Evolutionary conservation across 2,888 invertebrate species (phyloP), one percentile per base, ranked within the genome.

Genomic region (Campaea margaritaria): DNA sequence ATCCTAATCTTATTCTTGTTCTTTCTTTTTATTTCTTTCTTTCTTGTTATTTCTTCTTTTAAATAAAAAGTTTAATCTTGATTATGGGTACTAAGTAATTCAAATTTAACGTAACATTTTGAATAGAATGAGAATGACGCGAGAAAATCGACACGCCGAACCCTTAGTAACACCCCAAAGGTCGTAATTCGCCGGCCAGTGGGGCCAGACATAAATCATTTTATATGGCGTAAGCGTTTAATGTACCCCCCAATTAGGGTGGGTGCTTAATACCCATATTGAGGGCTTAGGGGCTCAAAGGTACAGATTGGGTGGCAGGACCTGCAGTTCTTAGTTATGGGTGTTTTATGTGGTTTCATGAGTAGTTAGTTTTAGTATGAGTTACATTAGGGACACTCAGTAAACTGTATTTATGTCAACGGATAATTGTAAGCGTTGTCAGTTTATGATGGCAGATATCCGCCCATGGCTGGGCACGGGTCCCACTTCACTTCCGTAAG

Each of bases 201-300:
- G 74, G 75, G 70, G 51, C 65, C 56, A 63, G 69, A 71, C 74
- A 82, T 87, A 85, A 87, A 87, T 87, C 85, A 87, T 82, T 83
- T 83, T 83, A 82, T 83, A 85, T 77, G 81, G 72, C 75, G 77
- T 81, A 81, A 82, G 79, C 82, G 79, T 78, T 83, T 86, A 85
- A 85, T 83, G 83, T 83, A 80, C 76, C 76, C 54, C 64, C 76
- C 82, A 86, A 87, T 87, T 86, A 86, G 80, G 78, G 67, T 62
- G 63, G 73, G 69, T 67, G 70, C 78, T 78, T 75, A 72, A 75
- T 72, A 69, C 70, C 72, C 74, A 73, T 75, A 79, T 76, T 75
- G 76, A 64, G 70, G 68, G 69, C 75, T 69, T 71, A 75, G 68
- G 71, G 64, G 50, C 56, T 55, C 57, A 42, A 43, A 42, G 56